Evolutionary conservation across 2,888 invertebrate species (phyloP), one percentile per base, ranked within the genome.

Genomic region (Drosophila conformis): DNA sequence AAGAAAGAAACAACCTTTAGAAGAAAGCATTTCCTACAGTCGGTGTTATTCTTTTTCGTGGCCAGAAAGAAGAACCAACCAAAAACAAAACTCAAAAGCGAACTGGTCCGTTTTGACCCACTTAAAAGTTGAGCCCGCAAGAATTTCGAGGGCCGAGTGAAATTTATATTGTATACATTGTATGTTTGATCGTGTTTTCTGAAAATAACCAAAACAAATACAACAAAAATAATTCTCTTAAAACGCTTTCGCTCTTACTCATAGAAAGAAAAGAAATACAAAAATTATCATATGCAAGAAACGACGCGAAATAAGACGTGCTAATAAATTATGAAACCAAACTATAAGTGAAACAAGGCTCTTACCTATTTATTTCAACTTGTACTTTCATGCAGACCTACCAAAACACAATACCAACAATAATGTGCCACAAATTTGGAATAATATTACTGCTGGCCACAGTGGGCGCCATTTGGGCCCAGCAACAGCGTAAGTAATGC

Each of bases 401-500:
- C 84, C 64, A 68, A 42, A 62, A 42, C 38, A 48, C 61, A 38
- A 25, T 48, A 81, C 72, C 59, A 60, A 57, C 49, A 67, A 69
- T 40, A 54, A 91, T 91, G 91, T 73, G 72, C 49, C 80, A 85
- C 49, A 86, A 82, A 76, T 70, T 84, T 38, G 78, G 69, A 84
- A 74, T 90, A 31, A 38, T 90, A 61, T 64, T 90, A 62, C 65
- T 92, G 42, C 57, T 87, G 57, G 65, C 83, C 51, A 57, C 82
- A 46, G 36, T 89, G 63, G 81, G 81, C 66, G 67, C 74, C 46
- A 75, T 76, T 70, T 81, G 80, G 69, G 89, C 83, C 58, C 89
- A 85, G 63, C 80, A 86, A 73, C 91, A 91, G 72, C 90, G 91
- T 91, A 86, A 91, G 91, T 91, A 79, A 8, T 42, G 29, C 56